Percentiles rank a stretch among this genome's conserved stretches.
These are phyloP conservation scores for Fulica atra DNA, from an alignment of 2,113 vertebrate species.

Conservation along the genomic window DNA sequence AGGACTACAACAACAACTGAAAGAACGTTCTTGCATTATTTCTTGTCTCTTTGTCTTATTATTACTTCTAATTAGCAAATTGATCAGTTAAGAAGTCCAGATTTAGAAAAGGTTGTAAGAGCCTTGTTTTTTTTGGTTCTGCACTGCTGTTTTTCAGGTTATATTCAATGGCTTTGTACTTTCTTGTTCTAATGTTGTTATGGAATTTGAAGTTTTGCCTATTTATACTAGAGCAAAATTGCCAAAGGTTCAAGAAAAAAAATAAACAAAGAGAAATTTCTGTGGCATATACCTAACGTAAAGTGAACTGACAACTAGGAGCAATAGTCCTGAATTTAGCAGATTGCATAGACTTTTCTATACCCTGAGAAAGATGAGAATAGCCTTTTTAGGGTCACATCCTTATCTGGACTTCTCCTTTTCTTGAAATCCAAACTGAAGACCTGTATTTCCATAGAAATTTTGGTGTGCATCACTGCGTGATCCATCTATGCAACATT, in stretches of 20 bases:
- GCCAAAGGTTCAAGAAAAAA: background rate
- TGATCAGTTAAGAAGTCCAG: background rate
- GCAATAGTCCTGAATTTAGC: background rate
- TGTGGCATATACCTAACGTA: background rate
- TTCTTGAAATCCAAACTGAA: background rate
- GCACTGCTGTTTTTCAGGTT: background rate
- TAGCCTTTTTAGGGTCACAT: background rate
- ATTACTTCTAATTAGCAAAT: background rate
- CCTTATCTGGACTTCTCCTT: background rate
- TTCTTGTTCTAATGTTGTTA: background rate
- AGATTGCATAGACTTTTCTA: background rate
- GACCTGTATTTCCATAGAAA: background rate
- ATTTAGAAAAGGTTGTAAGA: background rate
- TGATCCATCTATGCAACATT: background rate
- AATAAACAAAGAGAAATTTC: background rate
- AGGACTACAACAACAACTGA: background rate
- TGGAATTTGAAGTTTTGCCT: background rate
- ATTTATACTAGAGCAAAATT: background rate
- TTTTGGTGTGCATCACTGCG: background rate
- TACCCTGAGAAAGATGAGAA: background rate
- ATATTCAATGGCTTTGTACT: background rate
- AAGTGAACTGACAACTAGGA: background rate
- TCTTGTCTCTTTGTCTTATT: background rate
- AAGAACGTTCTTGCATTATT: background rate
- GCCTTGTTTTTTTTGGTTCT: background rate